Conservation (phyloP, 2,888 invertebrate species). For the Diplazon laetatorius region DNA sequence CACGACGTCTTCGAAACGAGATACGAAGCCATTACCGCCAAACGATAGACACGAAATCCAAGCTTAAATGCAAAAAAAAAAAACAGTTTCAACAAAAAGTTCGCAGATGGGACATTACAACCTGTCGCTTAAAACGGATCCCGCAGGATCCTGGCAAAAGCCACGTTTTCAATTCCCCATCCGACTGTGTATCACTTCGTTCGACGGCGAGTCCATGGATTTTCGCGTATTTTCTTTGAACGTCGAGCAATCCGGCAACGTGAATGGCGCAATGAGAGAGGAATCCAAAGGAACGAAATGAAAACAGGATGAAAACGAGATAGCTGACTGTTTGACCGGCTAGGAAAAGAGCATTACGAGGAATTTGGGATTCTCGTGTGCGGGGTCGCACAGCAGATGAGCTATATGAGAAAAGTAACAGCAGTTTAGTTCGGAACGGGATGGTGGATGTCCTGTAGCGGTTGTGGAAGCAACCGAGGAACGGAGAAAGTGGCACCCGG, state of each 20-base stretch:
- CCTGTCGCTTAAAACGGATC: neutral
- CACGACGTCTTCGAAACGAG: too few species aligned
- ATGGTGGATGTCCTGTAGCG: slow-evolving; percentile 6
- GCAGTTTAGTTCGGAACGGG: neutral
- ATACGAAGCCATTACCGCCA: too few species aligned
- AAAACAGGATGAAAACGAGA: slow-evolving; percentile 19
- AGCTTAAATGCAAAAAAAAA: too few species aligned
- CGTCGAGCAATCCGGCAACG: slow-evolving; percentile 60
- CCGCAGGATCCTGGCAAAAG: slow-evolving; percentile 11
- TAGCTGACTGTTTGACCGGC: slow-evolving; percentile 40
- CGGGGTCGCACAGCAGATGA: slow-evolving; percentile 27
- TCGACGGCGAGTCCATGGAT: slow-evolving; percentile 23
- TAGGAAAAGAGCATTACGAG: slow-evolving; percentile 34
- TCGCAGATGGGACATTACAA: neutral
- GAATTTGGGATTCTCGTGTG: slow-evolving; percentile 44
- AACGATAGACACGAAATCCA: too few species aligned
- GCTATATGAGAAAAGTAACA: too few species aligned
- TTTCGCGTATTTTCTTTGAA: slow-evolving; percentile 50
- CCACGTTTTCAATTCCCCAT: slow-evolving; percentile 3
- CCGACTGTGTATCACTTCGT: slow-evolving; percentile 46
- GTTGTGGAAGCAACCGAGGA: slow-evolving; percentile 44
- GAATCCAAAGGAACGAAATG: slow-evolving; percentile 56
- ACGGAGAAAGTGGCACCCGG: slow-evolving; percentile 67
- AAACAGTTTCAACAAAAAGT: neutral
- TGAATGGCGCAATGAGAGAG: slow-evolving; percentile 69